Conservation (phyloP, 2,888 invertebrate genomes). For the Phengaris arion region DNA sequence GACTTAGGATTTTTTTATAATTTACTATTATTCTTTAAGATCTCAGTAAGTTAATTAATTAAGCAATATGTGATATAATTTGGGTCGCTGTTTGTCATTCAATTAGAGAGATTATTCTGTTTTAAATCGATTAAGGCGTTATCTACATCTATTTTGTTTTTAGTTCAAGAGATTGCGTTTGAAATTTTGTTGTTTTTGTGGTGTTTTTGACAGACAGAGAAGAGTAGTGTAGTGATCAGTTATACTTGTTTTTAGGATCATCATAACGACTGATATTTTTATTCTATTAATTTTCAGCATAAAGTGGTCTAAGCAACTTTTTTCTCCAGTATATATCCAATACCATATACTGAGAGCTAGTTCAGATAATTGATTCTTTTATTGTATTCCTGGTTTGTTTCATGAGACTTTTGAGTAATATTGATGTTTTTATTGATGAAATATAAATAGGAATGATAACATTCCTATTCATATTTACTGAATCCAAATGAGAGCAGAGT, state of each 20-base stretch:
- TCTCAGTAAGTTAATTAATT: too few relatives aligned
- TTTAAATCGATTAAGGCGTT: neutral
- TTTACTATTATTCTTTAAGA: too few relatives aligned
- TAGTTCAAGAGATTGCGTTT: neutral
- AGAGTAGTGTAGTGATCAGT: neutral
- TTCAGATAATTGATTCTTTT: constrained; percentile 17
- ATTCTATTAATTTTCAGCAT: constrained; percentile 22
- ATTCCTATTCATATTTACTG: neutral
- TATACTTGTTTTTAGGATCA: neutral
- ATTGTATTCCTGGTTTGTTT: neutral
- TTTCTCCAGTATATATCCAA: constrained; percentile 28
- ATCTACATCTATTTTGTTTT: neutral
- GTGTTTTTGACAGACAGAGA: neutral
- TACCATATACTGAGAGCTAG: constrained; percentile 21
- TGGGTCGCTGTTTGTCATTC: too few relatives aligned
- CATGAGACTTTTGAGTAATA: neutral
- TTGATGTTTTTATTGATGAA: constrained; percentile 27
- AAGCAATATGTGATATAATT: too few relatives aligned
- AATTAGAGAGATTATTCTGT: neutral
- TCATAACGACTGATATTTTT: neutral
- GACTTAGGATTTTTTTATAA: too few relatives aligned
- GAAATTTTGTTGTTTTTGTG: neutral
- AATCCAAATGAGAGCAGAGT: neutral
- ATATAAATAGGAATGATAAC: too few relatives aligned
- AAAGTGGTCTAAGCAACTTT: constrained; percentile 33